Evolutionary conservation across 1,140 invertebrate species (phyloP).

Genomic region (Globodera rostochiensis): DNA sequence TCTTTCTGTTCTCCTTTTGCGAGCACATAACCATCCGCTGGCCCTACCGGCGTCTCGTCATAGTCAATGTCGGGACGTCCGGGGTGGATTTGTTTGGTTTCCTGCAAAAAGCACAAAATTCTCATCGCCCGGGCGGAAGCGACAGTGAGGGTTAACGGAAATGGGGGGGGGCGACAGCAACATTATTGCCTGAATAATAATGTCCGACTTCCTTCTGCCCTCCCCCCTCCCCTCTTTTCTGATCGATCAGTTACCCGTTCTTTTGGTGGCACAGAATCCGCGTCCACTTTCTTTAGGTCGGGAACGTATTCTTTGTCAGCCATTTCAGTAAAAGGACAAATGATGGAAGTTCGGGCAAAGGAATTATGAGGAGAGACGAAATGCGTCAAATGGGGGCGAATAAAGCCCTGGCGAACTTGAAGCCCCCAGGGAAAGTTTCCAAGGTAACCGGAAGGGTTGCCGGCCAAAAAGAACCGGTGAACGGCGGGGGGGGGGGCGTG

Average conservation of each 20-base stretch:
- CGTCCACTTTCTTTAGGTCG: conserved; percentile 29
- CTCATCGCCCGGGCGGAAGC: too few relatives aligned
- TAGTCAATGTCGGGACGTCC: conserved; percentile 34
- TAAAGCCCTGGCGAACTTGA: too few relatives aligned
- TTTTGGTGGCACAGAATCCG: conserved; percentile 27
- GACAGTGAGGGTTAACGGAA: too few relatives aligned
- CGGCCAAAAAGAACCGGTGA: neutral
- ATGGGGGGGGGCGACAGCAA: too few relatives aligned
- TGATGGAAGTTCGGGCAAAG: neutral
- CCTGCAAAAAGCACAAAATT: conserved; percentile 4
- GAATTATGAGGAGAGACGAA: neutral
- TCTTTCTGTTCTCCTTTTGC: conserved; percentile 19
- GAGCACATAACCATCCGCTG: conserved; percentile 27
- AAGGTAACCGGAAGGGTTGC: neutral
- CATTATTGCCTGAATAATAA: too few relatives aligned
- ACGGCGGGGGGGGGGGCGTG: too few relatives aligned
- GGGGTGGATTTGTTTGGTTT: conserved; percentile 33
- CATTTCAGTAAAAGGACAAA: neutral
- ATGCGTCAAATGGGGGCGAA: neutral
- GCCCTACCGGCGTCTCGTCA: conserved; percentile 36
- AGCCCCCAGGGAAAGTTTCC: neutral
- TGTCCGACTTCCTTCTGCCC: too few relatives aligned
- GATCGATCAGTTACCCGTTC: conserved; percentile 9
- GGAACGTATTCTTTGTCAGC: conserved; percentile 31
- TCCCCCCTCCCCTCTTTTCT: neutral